These are phyloP conservation scores for Pseudomyrmex flavicornis DNA, from an alignment of 1,140 invertebrate genomes.

Conservation along the genomic window DNA sequence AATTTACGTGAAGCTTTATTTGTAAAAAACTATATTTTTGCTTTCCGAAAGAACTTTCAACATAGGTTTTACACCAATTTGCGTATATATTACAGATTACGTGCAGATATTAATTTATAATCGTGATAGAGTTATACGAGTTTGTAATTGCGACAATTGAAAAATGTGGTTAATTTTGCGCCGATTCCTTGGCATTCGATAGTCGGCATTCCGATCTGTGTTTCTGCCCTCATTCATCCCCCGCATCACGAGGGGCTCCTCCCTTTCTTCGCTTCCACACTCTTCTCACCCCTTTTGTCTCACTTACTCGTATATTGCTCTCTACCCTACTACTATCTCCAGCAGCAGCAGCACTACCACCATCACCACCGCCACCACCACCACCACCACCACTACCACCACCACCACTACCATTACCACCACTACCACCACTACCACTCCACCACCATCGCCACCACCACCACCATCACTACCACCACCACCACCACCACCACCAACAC, in stretches of 20 bases:
- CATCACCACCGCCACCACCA: neutral
- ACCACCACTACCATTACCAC: too few relatives aligned
- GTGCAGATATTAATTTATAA: conserved; percentile 7
- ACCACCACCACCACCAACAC: too few relatives aligned
- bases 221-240: conserved; percentile 26
- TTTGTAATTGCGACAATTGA: neutral
- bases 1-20: too few relatives aligned
- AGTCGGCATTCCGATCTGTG: conserved; percentile 4
- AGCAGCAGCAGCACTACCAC: too few relatives aligned
- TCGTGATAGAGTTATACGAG: neutral
- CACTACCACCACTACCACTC: too few relatives aligned
- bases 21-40: too few relatives aligned
- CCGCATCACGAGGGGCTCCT: neutral
- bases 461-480: too few relatives aligned
- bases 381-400: neutral
- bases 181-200: conserved; percentile 1
- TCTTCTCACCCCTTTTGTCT: conserved; percentile 8
- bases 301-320: conserved; percentile 12
- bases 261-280: conserved; percentile 2
- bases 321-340: neutral
- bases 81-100: too few relatives aligned
- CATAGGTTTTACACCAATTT: too few relatives aligned
- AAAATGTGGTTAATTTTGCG: conserved; percentile 22
- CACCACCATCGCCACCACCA: too few relatives aligned
- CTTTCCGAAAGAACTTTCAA: too few relatives aligned